Conservation (phyloP, 2,888 invertebrate species). For the Drosophila diplacantha region DNA sequence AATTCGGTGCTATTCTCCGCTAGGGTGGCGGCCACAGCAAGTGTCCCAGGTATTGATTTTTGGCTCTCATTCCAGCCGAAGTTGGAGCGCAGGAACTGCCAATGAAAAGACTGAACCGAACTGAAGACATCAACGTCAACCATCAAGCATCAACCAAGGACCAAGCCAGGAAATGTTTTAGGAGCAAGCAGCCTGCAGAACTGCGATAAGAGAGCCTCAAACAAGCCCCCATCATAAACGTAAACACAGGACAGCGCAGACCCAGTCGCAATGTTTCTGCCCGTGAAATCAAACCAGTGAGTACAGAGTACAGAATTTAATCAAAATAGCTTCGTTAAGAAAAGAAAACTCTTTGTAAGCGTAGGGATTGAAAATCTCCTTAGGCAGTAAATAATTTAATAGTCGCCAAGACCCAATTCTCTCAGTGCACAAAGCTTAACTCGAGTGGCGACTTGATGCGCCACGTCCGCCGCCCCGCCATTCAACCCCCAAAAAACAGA, state of each 20-base stretch:
- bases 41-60: slow-evolving; percentile 62
- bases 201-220: slow-evolving; percentile 36
- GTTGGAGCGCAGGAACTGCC: slow-evolving; percentile 57
- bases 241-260: slow-evolving; percentile 4
- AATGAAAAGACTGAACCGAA: slow-evolving; percentile 51
- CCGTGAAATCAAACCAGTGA: slow-evolving; percentile 77
- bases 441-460: slow-evolving; percentile 24
- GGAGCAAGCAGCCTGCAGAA: slow-evolving; percentile 29
- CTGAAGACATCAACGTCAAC: slow-evolving; percentile 18
- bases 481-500: slow-evolving; percentile 44
- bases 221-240: slow-evolving; percentile 14
- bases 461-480: slow-evolving; percentile 17
- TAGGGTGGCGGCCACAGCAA: slow-evolving; percentile 49
- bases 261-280: slow-evolving; percentile 75
- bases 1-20: slow-evolving; percentile 30
- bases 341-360: not conserved
- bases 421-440: not conserved
- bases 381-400: too few species aligned
- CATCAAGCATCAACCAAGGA: slow-evolving; percentile 29
- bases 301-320: slow-evolving; percentile 50
- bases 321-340: too few species aligned
- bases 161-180: slow-evolving; percentile 38
- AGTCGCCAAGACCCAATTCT: not conserved
- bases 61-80: slow-evolving; percentile 33
- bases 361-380: too few species aligned